These are phyloP conservation scores for Pteria penguin DNA, from an alignment of 2,888 invertebrate genomes.

Conservation along the genomic window DNA sequence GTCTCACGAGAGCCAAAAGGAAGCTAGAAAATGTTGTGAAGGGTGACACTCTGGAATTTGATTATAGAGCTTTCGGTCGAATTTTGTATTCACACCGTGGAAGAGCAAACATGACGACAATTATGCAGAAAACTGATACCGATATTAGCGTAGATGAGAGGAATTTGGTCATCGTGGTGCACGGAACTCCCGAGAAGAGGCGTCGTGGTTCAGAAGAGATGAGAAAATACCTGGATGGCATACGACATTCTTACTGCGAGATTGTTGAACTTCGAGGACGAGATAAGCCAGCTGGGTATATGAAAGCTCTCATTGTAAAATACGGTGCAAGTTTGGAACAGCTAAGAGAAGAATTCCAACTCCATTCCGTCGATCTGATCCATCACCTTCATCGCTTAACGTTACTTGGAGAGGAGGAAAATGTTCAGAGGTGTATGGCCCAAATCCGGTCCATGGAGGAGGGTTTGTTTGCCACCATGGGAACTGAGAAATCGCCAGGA, in stretches of 20 bases:
- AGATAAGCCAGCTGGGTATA: conserved; percentile 59
- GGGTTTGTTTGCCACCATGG: background rate
- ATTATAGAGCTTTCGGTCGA: conserved; percentile 23
- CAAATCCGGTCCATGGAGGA: conserved; percentile 34
- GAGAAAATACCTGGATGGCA: conserved; percentile 38
- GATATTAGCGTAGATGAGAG: conserved; percentile 53
- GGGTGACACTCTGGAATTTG: conserved; percentile 52
- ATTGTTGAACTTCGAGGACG: conserved; percentile 51
- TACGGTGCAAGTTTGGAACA: conserved; percentile 54
- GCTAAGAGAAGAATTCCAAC: conserved; percentile 44
- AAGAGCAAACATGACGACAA: conserved; percentile 32
- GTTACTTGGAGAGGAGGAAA: conserved; percentile 49
- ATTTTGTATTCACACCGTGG: conserved; percentile 54
- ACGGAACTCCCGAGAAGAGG: conserved; percentile 45
- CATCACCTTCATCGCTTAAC: conserved; percentile 51
- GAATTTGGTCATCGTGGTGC: conserved; percentile 48
- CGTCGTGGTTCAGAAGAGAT: conserved; percentile 40
- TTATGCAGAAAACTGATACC: conserved; percentile 45
- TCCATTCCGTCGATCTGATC: conserved; percentile 50
- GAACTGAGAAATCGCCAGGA: background rate
- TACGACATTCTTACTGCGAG: conserved; percentile 26
- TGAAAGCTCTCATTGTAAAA: conserved; percentile 61
- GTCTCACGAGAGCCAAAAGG: conserved; percentile 47
- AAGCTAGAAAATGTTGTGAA: conserved; percentile 49
- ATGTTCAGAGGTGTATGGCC: conserved; percentile 43